These are phyloP conservation scores for Drosophila setifemur DNA, from an alignment of 1,140 invertebrate genomes.

Conservation along the genomic window DNA sequence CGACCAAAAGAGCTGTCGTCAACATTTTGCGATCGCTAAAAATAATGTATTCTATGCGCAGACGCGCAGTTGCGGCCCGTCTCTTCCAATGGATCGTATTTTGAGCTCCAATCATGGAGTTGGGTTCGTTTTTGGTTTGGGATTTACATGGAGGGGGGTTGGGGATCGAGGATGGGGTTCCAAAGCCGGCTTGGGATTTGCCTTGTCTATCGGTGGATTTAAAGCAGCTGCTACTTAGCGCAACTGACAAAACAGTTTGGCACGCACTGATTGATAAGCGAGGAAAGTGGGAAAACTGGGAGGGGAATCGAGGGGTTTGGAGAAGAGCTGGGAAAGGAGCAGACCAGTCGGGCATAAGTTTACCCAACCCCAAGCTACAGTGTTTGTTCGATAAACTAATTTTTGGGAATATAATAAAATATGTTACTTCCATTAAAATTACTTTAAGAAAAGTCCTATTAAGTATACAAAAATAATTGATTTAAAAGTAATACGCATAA, in stretches of 20 bases:
- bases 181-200: conserved; percentile 20
- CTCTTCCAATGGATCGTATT: conserved; percentile 19
- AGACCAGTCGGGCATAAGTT: conserved; percentile 41
- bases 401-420: no score
- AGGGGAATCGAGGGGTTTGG: neutral
- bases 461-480: no score
- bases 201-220: conserved; percentile 44
- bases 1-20: conserved; percentile 50
- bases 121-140: no score
- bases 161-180: neutral
- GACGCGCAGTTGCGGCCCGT: conserved; percentile 36
- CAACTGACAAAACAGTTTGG: conserved; percentile 76
- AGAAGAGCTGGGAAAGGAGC: neutral
- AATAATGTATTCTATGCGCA: conserved; percentile 70
- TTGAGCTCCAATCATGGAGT: no score
- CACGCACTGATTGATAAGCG: conserved; percentile 78
- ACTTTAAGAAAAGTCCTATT: no score
- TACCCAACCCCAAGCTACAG: neutral
- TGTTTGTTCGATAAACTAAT: neutral
- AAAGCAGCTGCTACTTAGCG: conserved; percentile 73
- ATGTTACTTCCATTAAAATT: no score
- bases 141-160: conserved; percentile 12
- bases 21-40: conserved; percentile 46
- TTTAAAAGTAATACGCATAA: no score
- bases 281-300: conserved; percentile 16